Conservation (phyloP, 2,797 vertebrate species). For the Eupleurogrammus muticus region DNA sequence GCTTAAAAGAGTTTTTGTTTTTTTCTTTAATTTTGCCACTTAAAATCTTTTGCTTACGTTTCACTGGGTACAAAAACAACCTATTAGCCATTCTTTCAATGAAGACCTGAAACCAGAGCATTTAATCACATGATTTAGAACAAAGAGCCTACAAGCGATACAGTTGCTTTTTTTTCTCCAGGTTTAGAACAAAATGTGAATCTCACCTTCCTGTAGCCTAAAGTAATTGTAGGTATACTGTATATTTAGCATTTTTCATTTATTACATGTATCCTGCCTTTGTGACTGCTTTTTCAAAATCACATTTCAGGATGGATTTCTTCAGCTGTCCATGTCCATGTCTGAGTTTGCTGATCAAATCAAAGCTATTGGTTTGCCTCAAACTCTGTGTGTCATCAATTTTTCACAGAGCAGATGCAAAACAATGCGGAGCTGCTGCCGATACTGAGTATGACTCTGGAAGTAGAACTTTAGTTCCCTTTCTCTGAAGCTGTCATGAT, state of each 20-base stretch:
- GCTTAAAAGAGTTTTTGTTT: too few species aligned
- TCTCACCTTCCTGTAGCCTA: not conserved
- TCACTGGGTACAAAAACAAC: not conserved
- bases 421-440: conserved; percentile 48
- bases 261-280: conserved; percentile 19
- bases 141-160: not conserved
- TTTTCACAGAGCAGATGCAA: conserved; percentile 60
- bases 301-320: conserved; percentile 59
- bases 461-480: conserved; percentile 7
- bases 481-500: conserved; percentile 27
- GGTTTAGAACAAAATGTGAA: conserved; percentile 3
- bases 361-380: conserved; percentile 64
- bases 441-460: conserved; percentile 15
- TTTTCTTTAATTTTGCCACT: not conserved
- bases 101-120: not conserved
- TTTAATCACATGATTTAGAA: conserved; percentile 7
- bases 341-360: conserved; percentile 55
- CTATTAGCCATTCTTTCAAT: not conserved
- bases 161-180: not conserved
- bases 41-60: not conserved
- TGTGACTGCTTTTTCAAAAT: conserved; percentile 37
- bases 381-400: conserved; percentile 67
- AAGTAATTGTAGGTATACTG: conserved; percentile 5
- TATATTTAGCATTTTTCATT: conserved; percentile 24
- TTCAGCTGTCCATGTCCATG: conserved; percentile 60